phyloP scores from a whole-genome alignment of 2,113 vertebrate genomes.

The Caretta caretta region DNA sequence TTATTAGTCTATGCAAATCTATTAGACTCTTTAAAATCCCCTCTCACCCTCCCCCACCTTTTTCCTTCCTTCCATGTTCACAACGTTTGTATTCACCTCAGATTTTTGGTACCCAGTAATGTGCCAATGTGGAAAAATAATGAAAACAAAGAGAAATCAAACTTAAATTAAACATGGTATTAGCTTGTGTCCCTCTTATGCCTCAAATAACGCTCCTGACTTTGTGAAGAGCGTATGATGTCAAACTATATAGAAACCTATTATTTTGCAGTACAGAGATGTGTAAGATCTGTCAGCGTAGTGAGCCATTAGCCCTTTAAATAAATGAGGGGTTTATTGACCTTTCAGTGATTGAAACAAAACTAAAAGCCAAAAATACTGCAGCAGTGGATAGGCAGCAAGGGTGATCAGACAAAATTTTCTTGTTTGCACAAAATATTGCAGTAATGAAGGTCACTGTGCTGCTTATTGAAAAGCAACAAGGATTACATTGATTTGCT shows the following conservation, averaged over 20 bases:
- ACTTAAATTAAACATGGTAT: background rate
- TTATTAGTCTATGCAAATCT: background rate
- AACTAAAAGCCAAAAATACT: background rate
- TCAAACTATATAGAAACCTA: background rate
- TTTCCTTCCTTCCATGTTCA: background rate
- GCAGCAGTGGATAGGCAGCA: rapidly evolving
- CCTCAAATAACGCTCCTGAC: background rate
- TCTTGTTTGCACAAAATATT: rapidly evolving
- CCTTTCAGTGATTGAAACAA: constrained; percentile 21
- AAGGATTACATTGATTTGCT: rapidly evolving
- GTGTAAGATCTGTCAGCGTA: constrained; percentile 14
- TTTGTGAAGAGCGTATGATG: background rate
- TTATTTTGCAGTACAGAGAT: background rate
- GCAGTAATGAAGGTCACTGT: constrained; percentile 16
- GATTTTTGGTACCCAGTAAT: rapidly evolving
- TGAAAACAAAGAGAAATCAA: background rate
- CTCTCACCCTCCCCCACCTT: too few species aligned
- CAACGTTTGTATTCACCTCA: background rate
- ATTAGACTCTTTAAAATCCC: rapidly evolving
- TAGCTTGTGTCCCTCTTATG: background rate
- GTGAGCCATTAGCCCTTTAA: background rate
- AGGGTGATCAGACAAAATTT: background rate
- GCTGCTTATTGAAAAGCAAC: background rate
- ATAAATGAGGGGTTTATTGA: constrained; percentile 49
- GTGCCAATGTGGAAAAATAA: background rate